A percentile compares a stretch with the other conserved stretches of the same genome.
Conservation (phyloP, 30 jellyfish, hydroid and myxozoan genomes). For the Kudoa iwatai region DNA sequence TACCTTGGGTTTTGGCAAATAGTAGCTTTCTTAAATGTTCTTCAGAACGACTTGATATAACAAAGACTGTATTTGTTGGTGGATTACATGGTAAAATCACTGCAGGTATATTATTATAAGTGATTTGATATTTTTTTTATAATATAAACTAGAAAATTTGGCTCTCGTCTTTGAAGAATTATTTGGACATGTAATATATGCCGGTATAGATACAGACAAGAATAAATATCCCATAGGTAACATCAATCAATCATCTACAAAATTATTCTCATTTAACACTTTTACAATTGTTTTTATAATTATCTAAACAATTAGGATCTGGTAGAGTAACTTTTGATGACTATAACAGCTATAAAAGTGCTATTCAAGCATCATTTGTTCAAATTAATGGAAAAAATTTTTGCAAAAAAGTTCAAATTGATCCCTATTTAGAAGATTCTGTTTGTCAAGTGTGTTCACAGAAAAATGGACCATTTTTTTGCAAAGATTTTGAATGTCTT, state of each 20-base stretch:
- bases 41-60: slow-evolving; percentile 46
- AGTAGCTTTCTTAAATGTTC: slow-evolving; percentile 36
- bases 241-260: no score
- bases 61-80: slow-evolving; percentile 49
- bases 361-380: slow-evolving; percentile 67
- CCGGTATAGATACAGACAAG: slow-evolving; percentile 93
- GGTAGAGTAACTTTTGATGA: slow-evolving; percentile 58
- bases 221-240: slow-evolving; percentile 84
- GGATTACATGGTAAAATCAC: slow-evolving; percentile 71
- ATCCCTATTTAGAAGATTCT: slow-evolving; percentile 69
- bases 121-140: no score
- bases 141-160: slow-evolving; percentile 45
- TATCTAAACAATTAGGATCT: no score
- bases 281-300: no score
- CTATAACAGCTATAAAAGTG: slow-evolving; percentile 56
- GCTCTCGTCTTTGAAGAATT: slow-evolving; percentile 53
- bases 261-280: no score
- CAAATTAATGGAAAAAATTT: slow-evolving; percentile 51
- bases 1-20: slow-evolving; percentile 69
- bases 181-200: slow-evolving; percentile 57
- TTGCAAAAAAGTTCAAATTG: slow-evolving; percentile 69
- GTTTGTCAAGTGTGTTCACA: slow-evolving; percentile 58
- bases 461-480: slow-evolving; percentile 66
- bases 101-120: no score
- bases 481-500: slow-evolving; percentile 60